Conservation (phyloP, 1,140 invertebrate genomes). For the Caerostris darwini region DNA sequence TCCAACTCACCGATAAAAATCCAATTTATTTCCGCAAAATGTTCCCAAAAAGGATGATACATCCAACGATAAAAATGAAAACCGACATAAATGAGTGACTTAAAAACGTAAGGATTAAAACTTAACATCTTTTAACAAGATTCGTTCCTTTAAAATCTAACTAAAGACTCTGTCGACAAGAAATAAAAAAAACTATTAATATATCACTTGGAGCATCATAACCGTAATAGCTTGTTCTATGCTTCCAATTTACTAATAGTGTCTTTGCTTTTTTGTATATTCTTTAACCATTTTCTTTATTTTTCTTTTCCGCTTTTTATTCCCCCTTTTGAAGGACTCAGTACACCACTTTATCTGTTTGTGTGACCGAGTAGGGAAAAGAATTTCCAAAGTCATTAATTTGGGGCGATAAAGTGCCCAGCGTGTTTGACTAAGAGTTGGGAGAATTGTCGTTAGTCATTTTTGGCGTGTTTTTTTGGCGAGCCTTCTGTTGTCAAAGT, state of each 20-base stretch:
- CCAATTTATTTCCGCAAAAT: background rate
- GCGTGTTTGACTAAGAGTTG: background rate
- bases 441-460: background rate
- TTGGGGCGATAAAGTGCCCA: background rate
- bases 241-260: constrained; percentile 37
- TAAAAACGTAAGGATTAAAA: background rate
- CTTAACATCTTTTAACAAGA: background rate
- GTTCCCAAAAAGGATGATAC: background rate
- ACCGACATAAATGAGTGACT: background rate
- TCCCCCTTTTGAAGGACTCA: background rate
- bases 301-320: background rate
- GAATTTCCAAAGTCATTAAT: constrained; percentile 1
- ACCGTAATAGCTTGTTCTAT: background rate
- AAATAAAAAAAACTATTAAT: background rate
- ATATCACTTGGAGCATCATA: background rate
- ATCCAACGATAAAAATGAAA: background rate
- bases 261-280: background rate
- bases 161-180: background rate
- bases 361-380: background rate
- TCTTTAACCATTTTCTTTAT: background rate
- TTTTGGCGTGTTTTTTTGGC: background rate
- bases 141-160: background rate
- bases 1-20: background rate
- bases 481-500: background rate
- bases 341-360: background rate